Conservation (phyloP, 2,113 vertebrate species). For the Chiloscyllium plagiosum region DNA sequence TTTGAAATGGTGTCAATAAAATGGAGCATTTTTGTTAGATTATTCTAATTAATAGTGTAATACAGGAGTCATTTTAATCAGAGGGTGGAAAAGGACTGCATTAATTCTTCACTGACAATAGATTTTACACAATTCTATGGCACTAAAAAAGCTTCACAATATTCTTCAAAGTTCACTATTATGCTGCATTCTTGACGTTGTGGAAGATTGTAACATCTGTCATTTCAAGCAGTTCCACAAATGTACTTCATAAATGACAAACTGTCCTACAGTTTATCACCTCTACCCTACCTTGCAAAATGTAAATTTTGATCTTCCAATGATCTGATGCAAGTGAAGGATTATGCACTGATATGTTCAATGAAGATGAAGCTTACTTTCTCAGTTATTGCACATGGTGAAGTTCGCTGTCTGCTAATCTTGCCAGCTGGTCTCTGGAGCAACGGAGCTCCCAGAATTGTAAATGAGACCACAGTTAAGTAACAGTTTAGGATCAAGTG, state of each 20-base stretch:
- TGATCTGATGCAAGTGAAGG: conserved; percentile 3
- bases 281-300: background rate
- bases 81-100: background rate
- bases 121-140: background rate
- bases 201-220: background rate
- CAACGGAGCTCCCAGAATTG: background rate
- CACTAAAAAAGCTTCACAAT: background rate
- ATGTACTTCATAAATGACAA: background rate
- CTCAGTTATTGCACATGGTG: background rate
- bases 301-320: background rate
- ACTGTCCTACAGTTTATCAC: background rate
- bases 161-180: background rate
- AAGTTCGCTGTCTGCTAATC: background rate
- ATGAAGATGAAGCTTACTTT: background rate
- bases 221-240: background rate
- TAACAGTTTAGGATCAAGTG: background rate
- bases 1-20: background rate
- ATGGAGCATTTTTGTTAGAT: background rate
- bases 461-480: background rate
- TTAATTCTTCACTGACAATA: background rate
- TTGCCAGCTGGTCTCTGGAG: conserved; percentile 20
- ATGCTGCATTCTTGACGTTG: background rate
- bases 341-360: background rate
- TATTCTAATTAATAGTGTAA: background rate
- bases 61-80: background rate